Conservation (phyloP, 2,113 vertebrate species). For the Pygoscelis adeliae region DNA sequence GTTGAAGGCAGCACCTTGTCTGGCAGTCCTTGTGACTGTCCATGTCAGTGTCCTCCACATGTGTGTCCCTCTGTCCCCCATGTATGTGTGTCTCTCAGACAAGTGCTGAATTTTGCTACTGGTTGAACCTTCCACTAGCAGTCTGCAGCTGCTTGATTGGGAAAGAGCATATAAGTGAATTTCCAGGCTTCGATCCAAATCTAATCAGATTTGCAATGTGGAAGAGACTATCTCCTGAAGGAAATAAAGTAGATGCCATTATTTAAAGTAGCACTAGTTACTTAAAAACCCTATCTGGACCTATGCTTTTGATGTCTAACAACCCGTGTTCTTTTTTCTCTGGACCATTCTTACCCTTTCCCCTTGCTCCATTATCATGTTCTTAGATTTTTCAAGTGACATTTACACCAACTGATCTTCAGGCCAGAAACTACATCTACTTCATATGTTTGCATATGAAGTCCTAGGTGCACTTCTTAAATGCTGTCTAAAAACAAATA, state of each 20-base stretch:
- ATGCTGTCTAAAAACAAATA: not conserved
- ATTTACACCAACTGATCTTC: not conserved
- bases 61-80: not conserved
- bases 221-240: not conserved
- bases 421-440: not conserved
- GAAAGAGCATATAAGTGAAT: not conserved
- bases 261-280: not conserved
- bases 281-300: not conserved
- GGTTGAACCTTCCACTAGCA: not conserved
- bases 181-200: not conserved
- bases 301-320: not conserved
- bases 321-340: not conserved
- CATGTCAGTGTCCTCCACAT: accelerated
- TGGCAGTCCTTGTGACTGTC: not conserved
- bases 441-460: not conserved
- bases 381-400: not conserved
- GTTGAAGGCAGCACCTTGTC: not conserved
- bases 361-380: not conserved
- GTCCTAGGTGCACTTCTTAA: not conserved
- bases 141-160: not conserved
- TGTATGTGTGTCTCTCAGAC: not conserved
- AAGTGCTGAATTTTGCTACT: not conserved
- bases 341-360: not conserved
- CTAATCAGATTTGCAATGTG: not conserved
- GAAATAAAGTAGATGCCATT: not conserved